Base-by-base conservation (phyloP, 2,888 invertebrate species). In the Pristionchus mayeri region DNA sequence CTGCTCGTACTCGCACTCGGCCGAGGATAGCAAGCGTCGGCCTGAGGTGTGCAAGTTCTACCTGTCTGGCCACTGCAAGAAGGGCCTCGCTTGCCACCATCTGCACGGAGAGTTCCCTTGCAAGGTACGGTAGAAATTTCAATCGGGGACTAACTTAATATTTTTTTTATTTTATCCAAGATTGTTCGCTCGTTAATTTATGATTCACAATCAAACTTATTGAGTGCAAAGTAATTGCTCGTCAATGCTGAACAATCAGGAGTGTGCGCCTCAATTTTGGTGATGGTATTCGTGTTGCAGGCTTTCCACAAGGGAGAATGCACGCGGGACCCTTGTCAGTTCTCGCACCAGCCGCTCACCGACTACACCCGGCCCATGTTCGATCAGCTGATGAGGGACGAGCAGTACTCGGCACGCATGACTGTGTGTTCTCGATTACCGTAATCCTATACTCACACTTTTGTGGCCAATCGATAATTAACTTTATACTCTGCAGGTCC, bases 41-140 rank as follows among this genome's bases (percentile, higher is more conserved):
- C 89, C 92, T 2, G 91, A 92, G 78, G 86, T 93, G 40, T 93
- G 93, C 87, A 89, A 90, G 81, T 93, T 90, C 87, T 93, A 93
- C 84, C 88, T 89, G 60, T 89, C 89, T 52, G 93, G 92, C 52
- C 92, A 88, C 85, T 93, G 92, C 81, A 92, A 92, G 84, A 91
- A 90, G 84, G 89, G 90, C 21, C 87, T 90, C 50, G 89, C 87
- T 86, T 91, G 87, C 86, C 85, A 87, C 3, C 88, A 89, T 78
- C 88, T 93, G 82, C 93, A 93, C 86, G 92, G 92, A 50, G 93
- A 93, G 57, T 93, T 87, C 84, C 92, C 93, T 44, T 92, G 91
- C 86, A 90, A 89, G 78, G 84, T 84, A 75, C 63, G 63, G 48
- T 82, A 63, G 24, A 6, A 0, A 0, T 30, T 11, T 21, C 18